phyloP scores from a whole-genome alignment of 1,140 invertebrate genomes.

The Teleopsis dalmanni region DNA sequence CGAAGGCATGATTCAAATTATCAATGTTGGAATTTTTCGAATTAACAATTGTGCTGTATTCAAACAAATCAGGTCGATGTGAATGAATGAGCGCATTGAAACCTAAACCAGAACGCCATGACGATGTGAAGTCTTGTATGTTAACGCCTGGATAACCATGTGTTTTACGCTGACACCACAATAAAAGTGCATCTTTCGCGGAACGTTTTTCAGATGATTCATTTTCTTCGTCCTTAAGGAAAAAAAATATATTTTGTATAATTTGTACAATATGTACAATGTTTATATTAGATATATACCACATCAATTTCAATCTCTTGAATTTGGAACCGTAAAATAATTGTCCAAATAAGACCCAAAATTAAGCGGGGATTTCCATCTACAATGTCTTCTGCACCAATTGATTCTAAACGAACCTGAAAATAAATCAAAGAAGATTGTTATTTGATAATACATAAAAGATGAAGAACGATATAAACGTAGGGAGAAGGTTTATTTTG shows the following conservation, averaged over 20 bases:
- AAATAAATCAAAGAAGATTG: conserved; percentile 13
- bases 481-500: too few species aligned
- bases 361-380: conserved; percentile 95
- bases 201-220: conserved; percentile 97
- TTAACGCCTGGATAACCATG: conserved; percentile 84
- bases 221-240: conserved; percentile 83
- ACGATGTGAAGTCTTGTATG: conserved; percentile 74
- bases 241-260: neutral
- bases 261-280: neutral
- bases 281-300: conserved; percentile 50
- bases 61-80: conserved; percentile 87
- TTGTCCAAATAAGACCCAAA: conserved; percentile 97
- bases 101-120: conserved; percentile 91
- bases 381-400: conserved; percentile 98
- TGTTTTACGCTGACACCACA: conserved; percentile 98
- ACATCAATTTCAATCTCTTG: conserved; percentile 98
- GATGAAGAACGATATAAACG: too few species aligned
- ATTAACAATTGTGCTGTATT: conserved; percentile 69
- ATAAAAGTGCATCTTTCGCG: conserved; percentile 93
- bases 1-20: conserved; percentile 92
- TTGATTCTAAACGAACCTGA: conserved; percentile 91
- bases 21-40: conserved; percentile 67
- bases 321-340: conserved; percentile 94
- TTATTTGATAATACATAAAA: too few species aligned
- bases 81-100: conserved; percentile 97